These are phyloP conservation scores for Diachasma alloeum DNA, from an alignment of 1,140 invertebrate genomes.

Conservation along the genomic window DNA sequence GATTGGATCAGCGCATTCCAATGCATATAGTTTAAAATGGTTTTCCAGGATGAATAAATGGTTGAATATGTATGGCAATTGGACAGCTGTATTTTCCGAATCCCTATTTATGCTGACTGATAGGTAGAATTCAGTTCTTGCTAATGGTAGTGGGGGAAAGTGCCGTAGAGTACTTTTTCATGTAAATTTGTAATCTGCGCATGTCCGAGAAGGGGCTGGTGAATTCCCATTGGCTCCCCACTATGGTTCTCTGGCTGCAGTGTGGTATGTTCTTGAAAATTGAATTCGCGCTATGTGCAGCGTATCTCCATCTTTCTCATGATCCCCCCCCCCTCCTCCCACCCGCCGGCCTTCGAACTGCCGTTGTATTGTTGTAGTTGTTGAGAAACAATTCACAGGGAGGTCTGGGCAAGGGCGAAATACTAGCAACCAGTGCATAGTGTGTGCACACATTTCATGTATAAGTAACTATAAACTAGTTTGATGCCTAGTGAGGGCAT, in stretches of 20 bases:
- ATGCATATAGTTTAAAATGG: not conserved
- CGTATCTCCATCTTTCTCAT: not conserved
- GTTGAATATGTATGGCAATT: slow-evolving; percentile 26
- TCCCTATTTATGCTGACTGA: slow-evolving; percentile 21
- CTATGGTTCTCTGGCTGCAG: not conserved
- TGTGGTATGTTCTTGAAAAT: slow-evolving; percentile 12
- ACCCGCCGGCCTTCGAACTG: not conserved
- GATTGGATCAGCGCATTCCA: not conserved
- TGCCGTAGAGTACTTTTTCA: not conserved
- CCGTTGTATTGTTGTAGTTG: slow-evolving; percentile 7
- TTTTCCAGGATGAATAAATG: not conserved
- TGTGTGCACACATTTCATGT: slow-evolving; percentile 14
- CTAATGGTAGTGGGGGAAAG: not conserved
- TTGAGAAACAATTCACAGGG: slow-evolving; percentile 4
- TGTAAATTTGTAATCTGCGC: slow-evolving; percentile 4
- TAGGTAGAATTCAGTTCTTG: not conserved
- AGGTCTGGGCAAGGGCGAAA: slow-evolving; percentile 17
- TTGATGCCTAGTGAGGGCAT: not conserved
- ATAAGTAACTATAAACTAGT: slow-evolving; percentile 16
- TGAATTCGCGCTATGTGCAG: slow-evolving; percentile 10
- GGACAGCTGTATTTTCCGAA: slow-evolving; percentile 35
- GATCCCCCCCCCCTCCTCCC: not conserved
- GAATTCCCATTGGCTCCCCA: slow-evolving; percentile 26
- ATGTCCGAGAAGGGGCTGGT: not conserved
- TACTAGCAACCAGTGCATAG: slow-evolving; percentile 17